Evolutionary conservation across 2,113 vertebrate species (phyloP).

Genomic region (Neolamprologus cancellatus): DNA sequence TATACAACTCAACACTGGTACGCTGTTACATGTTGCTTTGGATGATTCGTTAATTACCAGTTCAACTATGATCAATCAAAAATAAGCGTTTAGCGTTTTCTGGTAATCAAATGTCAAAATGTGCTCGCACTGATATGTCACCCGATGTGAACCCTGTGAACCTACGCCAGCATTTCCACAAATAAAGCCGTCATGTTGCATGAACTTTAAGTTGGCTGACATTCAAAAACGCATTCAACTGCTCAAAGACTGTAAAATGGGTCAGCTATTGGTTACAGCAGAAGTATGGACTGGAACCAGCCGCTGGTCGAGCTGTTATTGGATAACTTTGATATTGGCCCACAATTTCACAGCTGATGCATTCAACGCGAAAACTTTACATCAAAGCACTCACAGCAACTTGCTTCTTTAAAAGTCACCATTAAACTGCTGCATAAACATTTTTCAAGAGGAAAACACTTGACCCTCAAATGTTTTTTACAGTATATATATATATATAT

Average conservation of each 20-base stretch:
- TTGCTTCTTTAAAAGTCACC: not conserved
- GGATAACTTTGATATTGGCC: not conserved
- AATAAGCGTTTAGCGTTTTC: not conserved
- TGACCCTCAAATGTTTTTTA: not conserved
- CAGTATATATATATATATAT: rapidly evolving
- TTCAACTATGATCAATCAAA: not conserved
- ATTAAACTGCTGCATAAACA: not conserved
- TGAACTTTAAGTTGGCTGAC: not conserved
- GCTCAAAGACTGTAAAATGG: not conserved
- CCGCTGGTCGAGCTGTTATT: not conserved
- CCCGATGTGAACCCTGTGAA: not conserved
- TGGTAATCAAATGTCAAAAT: not conserved
- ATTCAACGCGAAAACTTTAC: not conserved
- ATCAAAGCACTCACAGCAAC: not conserved
- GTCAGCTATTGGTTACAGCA: not conserved
- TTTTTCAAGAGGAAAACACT: not conserved
- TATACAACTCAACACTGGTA: rapidly evolving
- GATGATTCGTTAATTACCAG: not conserved
- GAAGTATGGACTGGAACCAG: not conserved
- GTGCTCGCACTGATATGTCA: not conserved
- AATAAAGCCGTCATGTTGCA: not conserved
- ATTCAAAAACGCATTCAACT: not conserved
- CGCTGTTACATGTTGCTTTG: not conserved
- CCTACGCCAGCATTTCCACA: rapidly evolving
- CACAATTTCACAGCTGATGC: not conserved